phyloP scores from a whole-genome alignment of 2,888 invertebrate genomes.

The Campopleginae sp. region DNA sequence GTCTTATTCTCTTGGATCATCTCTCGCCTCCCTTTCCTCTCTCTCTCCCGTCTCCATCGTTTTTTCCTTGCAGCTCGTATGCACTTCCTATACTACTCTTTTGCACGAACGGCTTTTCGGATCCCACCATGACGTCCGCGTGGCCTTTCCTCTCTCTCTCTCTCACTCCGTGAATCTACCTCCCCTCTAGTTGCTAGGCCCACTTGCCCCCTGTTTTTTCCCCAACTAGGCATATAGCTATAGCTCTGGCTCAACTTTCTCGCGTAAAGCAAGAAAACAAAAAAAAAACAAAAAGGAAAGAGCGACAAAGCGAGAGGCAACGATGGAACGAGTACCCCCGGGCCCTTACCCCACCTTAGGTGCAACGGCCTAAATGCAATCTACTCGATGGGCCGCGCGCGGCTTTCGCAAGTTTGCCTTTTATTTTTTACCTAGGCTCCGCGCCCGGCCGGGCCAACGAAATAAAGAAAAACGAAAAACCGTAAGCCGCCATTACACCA shows the following conservation, averaged over 20 bases:
- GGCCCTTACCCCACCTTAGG: slow-evolving; percentile 77
- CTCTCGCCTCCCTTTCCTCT: slow-evolving; percentile 13
- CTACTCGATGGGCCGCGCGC: slow-evolving; percentile 74
- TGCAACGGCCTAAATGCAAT: slow-evolving; percentile 83
- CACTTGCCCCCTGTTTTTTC: slow-evolving; percentile 79
- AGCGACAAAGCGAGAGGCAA: slow-evolving; percentile 8
- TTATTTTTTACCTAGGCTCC: slow-evolving; percentile 68
- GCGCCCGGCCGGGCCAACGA: slow-evolving; percentile 8
- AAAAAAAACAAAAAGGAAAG: slow-evolving; percentile 6
- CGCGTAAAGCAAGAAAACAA: slow-evolving; percentile 43
- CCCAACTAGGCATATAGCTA: slow-evolving; percentile 74
- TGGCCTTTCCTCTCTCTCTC: slow-evolving; percentile 1
- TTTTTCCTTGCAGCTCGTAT: slow-evolving; percentile 44
- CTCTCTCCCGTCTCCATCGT: slow-evolving; percentile 46
- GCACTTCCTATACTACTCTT: slow-evolving; percentile 53
- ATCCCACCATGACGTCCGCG: slow-evolving; percentile 51
- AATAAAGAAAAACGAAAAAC: slow-evolving; percentile 19
- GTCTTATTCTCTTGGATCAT: slow-evolving; percentile 45
- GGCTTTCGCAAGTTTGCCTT: slow-evolving; percentile 62
- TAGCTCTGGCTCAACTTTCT: slow-evolving; percentile 44
- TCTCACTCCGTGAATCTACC: slow-evolving; percentile 44
- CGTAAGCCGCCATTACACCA: slow-evolving; percentile 53
- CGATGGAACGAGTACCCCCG: slow-evolving; percentile 67
- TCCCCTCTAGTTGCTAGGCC: slow-evolving; percentile 81
- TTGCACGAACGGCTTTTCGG: slow-evolving; percentile 51